Evolutionary conservation across 1,140 invertebrate species (phyloP), one percentile per base, ranked within the genome.

Genomic region (Meteorus sp.): DNA sequence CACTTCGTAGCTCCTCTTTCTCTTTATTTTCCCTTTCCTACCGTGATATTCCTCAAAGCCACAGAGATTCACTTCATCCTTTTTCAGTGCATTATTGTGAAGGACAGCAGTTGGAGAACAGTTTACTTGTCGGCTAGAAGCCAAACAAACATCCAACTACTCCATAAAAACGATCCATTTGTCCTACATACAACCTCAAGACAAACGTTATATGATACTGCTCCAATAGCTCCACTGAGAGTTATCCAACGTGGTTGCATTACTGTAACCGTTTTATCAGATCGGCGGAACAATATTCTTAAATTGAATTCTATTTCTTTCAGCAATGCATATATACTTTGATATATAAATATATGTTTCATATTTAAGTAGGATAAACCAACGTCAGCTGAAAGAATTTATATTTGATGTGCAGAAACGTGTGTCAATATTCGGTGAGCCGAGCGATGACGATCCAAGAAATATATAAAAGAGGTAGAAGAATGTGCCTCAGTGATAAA

Each of bases 401-500:
- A n/a, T n/a, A n/a, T n/a, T n/a, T n/a, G n/a, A n/a, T n/a, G n/a
- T n/a, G n/a, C n/a, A n/a, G n/a, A n/a, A n/a, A n/a, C n/a, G n/a
- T n/a, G n/a, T 25, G 45, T 48, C 20, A 22, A 48, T 48, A 48
- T 48, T 48, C 23, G 19, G n/a, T 8, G 33, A 41, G 55, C 7
- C 20, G 17, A 45, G 33, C 31, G 5, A 45, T 25, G 20, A 33
- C 44, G 11, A 37, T 19, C 27, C 17, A 31, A 52, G 19, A 22
- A 35, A 9, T 31, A 31, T 29, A 27, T 20, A 45, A 62, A 60
- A 44, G 29, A 27, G 31, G 39, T 56, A 20, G 48, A 45, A 60
- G 50, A 61, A 61, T 37, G 56, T 55, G 54, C 64, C 60, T 61
- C 41, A 52, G 65, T 68, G 68, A 72, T 72, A 70, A 70, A 72